Percentiles rank a stretch among this genome's conserved stretches.
Conservation (phyloP, 2,888 invertebrate genomes). For the Mythimna impura region DNA sequence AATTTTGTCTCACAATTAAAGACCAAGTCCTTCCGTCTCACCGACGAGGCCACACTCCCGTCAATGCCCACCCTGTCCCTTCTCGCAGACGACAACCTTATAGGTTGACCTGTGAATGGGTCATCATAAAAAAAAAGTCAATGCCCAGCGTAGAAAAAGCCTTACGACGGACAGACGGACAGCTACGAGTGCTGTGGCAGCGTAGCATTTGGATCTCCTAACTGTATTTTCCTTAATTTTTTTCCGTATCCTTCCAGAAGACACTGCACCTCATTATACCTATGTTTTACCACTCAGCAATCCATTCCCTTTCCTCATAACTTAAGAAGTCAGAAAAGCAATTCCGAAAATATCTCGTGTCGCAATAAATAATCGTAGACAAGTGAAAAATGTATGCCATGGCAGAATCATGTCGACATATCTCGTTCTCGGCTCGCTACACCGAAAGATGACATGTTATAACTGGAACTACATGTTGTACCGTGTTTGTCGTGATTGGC, state of each 20-base stretch:
- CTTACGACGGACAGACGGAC: not conserved
- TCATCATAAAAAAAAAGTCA: no score
- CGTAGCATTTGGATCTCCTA: slow-evolving; percentile 20
- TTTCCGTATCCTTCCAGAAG: not conserved
- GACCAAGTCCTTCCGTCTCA: no score
- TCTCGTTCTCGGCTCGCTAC: slow-evolving; percentile 23
- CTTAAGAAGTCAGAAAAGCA: not conserved
- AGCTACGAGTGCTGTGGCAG: slow-evolving; percentile 27
- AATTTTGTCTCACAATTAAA: no score
- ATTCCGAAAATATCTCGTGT: slow-evolving; percentile 7
- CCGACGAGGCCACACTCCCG: no score
- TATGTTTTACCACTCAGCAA: not conserved
- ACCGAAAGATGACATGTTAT: slow-evolving; percentile 30
- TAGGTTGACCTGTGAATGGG: no score
- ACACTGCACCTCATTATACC: no score
- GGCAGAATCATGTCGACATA: slow-evolving; percentile 4
- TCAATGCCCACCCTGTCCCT: no score
- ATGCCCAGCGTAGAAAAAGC: not conserved
- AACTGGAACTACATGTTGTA: not conserved
- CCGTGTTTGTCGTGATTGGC: slow-evolving; percentile 19
- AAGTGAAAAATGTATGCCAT: slow-evolving; percentile 26
- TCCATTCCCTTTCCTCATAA: not conserved
- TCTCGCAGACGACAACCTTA: no score
- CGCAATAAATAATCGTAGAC: slow-evolving; percentile 15
- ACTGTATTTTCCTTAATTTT: not conserved